phyloP scores from a whole-genome alignment of 2,113 vertebrate genomes.

The Sander vitreus region DNA sequence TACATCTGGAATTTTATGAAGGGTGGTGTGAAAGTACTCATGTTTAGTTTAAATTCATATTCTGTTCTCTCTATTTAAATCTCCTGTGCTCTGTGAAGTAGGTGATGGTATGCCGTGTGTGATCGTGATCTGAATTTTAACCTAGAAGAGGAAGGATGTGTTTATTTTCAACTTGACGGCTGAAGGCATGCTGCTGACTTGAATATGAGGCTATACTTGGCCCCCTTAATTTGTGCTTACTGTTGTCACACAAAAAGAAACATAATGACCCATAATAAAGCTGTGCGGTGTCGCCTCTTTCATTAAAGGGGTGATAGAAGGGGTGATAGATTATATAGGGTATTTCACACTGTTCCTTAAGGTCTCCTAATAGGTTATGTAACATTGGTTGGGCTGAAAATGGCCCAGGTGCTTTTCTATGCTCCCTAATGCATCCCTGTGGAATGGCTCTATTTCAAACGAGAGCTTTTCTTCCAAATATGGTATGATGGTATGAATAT shows the following conservation, averaged over 20 bases:
- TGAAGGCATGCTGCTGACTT: not conserved
- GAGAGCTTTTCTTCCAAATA: too few species aligned
- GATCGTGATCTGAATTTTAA: constrained; percentile 2
- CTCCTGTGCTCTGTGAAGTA: constrained; percentile 1
- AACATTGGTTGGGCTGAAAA: too few species aligned
- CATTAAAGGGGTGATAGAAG: too few species aligned
- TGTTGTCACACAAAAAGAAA: not conserved
- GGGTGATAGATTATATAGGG: too few species aligned
- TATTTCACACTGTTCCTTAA: too few species aligned
- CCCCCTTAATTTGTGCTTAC: not conserved
- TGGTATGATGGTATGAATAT: too few species aligned
- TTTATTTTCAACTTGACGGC: not conserved
- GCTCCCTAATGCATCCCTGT: too few species aligned
- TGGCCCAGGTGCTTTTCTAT: too few species aligned
- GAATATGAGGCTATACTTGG: not conserved
- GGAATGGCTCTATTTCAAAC: too few species aligned
- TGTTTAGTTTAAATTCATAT: constrained; percentile 15
- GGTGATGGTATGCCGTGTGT: not conserved
- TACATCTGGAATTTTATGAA: not conserved
- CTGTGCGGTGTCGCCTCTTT: too few species aligned
- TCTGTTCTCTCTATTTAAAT: not conserved
- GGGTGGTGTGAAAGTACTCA: not conserved
- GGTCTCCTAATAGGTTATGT: too few species aligned
- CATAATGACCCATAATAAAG: too few species aligned
- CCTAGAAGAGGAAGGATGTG: not conserved